phyloP scores from a whole-genome alignment of 1,140 invertebrate species.

The Ericerus pela region DNA sequence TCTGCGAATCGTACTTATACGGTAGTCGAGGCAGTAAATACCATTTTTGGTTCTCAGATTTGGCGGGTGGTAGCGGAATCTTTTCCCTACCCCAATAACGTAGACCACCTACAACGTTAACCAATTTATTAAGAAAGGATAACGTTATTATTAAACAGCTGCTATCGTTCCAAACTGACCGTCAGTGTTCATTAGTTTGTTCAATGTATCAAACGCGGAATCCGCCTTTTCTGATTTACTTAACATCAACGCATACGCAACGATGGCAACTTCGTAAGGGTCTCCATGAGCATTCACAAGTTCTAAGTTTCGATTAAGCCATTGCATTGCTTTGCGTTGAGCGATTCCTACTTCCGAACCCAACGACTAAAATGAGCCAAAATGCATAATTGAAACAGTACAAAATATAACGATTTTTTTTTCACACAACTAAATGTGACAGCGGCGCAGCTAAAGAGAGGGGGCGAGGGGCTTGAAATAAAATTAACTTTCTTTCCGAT shows the following conservation, averaged over 20 bases:
- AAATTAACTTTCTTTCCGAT: too few species aligned
- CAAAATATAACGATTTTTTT: too few species aligned
- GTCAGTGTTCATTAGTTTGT: slow-evolving; percentile 43
- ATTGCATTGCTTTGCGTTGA: slow-evolving; percentile 51
- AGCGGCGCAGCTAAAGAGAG: too few species aligned
- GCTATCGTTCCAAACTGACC: slow-evolving; percentile 31
- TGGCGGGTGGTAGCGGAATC: slow-evolving; percentile 60
- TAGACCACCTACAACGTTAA: slow-evolving; percentile 42
- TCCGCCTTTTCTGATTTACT: slow-evolving; percentile 64
- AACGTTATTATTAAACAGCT: not conserved
- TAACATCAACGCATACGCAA: slow-evolving; percentile 69
- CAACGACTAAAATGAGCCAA: slow-evolving; percentile 36
- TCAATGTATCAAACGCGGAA: slow-evolving; percentile 59
- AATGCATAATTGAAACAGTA: slow-evolving; percentile 9
- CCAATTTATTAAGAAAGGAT: not conserved
- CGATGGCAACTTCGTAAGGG: slow-evolving; percentile 72
- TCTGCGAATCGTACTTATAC: slow-evolving; percentile 75
- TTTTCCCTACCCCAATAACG: slow-evolving; percentile 69
- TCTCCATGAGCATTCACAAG: slow-evolving; percentile 50
- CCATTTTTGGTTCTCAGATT: slow-evolving; percentile 78
- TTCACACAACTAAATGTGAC: too few species aligned
- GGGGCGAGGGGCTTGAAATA: too few species aligned
- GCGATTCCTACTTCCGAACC: slow-evolving; percentile 53
- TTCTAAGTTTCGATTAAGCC: slow-evolving; percentile 71
- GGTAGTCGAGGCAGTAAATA: slow-evolving; percentile 74